Base-by-base conservation (phyloP, 2,797 vertebrate genomes). In the Sebastes oblongus region DNA sequence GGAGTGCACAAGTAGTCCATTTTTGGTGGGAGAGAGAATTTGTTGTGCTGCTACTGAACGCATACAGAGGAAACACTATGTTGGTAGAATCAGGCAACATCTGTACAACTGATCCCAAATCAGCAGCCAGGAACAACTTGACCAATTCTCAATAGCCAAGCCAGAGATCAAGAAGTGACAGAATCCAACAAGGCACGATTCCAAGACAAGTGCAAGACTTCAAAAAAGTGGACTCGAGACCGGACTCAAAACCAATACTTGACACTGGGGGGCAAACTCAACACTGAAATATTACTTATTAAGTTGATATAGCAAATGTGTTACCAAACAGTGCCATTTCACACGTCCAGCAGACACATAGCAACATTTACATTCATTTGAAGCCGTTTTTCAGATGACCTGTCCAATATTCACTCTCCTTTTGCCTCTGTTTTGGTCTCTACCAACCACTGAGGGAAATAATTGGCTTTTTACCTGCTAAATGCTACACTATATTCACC, bases 401-500 rank as follows among this genome's bases (percentile, higher is more conserved):
- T 46, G 20, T 60, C 39, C 27, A 65, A 30, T 58, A 66, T 36
- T 20, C 6, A 22, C 30, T 55, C 16, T 22, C 2, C n/a, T 32
- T 69, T 78, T 22, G 4, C 56, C 54, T 66, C 46, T 46, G n/a
- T 62, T 75, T 75, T 75, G 60, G 52, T 74, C 24, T 52, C 59
- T 14, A 59, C 10, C 27, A 18, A 5, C 20, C n/a, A 20, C 8
- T 11, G 1, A 13, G 32, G 11, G 22, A 65, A 14, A 68, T 13
- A 22, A 9, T 54, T 32, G 11, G 1, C 11, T 56, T 52, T 78
- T 66, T 36, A 60, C 18, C 30, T 29, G 27, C 9, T 78, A 50
- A 59, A 62, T 30, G 14, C 29, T 69, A 59, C 6, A 24, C 22
- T 22, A 4, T 65, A 14, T 24, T 55, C 58, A 56, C 9, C 10